These are phyloP conservation scores for Dolichoris vasculosae DNA, from an alignment of 1,140 invertebrate genomes.

Conservation along the genomic window DNA sequence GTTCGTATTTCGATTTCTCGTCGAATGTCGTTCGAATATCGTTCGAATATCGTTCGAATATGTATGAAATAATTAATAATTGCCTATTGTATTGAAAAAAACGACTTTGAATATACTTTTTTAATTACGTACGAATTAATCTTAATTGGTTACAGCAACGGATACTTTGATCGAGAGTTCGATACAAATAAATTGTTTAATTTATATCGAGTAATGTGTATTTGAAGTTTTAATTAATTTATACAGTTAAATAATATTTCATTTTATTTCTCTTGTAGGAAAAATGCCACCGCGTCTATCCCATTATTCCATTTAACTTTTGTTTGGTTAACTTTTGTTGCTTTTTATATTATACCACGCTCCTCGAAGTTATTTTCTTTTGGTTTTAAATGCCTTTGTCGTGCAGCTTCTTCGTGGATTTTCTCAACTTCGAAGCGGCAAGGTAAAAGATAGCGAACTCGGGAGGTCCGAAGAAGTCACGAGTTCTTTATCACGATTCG, in stretches of 20 bases:
- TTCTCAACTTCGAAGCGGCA: conserved; percentile 28
- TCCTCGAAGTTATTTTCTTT: background rate
- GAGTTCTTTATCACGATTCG: conserved; percentile 49
- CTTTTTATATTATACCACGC: background rate
- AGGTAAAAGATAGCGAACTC: background rate
- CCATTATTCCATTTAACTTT: background rate
- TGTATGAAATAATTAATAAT: too few species aligned
- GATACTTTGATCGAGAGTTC: too few species aligned
- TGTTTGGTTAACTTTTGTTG: conserved; percentile 9
- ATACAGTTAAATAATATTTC: background rate
- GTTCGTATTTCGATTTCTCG: background rate
- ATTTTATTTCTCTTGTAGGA: background rate
- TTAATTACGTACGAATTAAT: too few species aligned
- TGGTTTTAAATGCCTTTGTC: conserved; percentile 5
- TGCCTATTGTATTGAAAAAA: too few species aligned
- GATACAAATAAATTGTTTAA: too few species aligned
- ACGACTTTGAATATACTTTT: too few species aligned
- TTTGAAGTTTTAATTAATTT: background rate
- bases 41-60: background rate
- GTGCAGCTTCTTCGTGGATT: conserved; percentile 50
- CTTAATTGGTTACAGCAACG: too few species aligned
- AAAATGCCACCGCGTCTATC: background rate
- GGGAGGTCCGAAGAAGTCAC: conserved; percentile 25
- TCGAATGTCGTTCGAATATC: background rate
- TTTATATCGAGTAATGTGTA: too few species aligned